Conservation (phyloP, 2,888 invertebrate species). For the Aromia moschata region DNA sequence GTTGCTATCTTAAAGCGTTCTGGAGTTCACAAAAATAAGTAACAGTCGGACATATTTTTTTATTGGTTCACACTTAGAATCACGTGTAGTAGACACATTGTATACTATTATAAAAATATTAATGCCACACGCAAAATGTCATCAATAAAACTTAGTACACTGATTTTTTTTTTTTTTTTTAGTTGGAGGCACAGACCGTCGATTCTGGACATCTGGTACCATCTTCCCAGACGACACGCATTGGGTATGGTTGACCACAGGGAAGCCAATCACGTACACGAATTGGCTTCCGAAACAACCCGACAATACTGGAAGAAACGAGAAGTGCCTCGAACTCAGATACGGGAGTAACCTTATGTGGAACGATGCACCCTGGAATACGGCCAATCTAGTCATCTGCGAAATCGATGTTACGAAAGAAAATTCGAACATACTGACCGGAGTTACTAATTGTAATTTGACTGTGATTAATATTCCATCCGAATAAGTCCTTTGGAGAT, state of each 20-base stretch:
- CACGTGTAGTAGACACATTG: no score
- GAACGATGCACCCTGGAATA: slow-evolving; percentile 22
- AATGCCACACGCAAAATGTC: no score
- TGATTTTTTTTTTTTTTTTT: neutral
- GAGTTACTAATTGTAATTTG: no score
- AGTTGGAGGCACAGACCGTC: neutral
- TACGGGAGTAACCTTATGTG: slow-evolving; percentile 18
- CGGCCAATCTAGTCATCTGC: slow-evolving; percentile 20
- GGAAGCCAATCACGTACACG: slow-evolving; percentile 11
- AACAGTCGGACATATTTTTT: no score
- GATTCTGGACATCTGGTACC: slow-evolving; percentile 14
- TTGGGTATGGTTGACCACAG: slow-evolving; percentile 16
- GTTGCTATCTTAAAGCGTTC: no score
- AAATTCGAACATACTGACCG: no score
- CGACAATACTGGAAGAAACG: slow-evolving; percentile 10
- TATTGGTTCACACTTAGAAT: no score
- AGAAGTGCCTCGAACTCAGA: slow-evolving; percentile 15
- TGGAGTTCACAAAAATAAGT: no score
- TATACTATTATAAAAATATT: no score
- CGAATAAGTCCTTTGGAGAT: no score
- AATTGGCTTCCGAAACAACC: slow-evolving; percentile 22
- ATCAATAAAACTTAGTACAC: no score
- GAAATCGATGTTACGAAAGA: slow-evolving; percentile 18
- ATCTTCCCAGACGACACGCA: slow-evolving; percentile 5
- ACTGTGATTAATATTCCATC: no score